Conservation (phyloP, 2,113 vertebrate species). For the Eulemur rufifrons region DNA sequence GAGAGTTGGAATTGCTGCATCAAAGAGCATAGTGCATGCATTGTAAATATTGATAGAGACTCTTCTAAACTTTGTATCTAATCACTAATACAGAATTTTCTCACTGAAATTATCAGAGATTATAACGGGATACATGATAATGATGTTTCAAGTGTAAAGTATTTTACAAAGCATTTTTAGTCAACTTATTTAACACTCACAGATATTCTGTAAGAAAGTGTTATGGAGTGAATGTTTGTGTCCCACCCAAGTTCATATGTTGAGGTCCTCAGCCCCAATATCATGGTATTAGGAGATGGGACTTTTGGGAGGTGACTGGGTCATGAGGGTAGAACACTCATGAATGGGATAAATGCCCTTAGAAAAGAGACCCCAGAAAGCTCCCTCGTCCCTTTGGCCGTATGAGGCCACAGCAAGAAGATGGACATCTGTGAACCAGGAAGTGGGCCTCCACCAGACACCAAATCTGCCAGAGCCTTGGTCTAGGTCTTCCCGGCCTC, state of each 20-base stretch:
- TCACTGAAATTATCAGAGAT: not conserved
- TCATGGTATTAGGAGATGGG: not conserved
- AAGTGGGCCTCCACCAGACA: not conserved
- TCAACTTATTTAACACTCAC: not conserved
- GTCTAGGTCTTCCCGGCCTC: not conserved
- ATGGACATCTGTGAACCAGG: not conserved
- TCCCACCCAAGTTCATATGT: not conserved
- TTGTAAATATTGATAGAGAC: not conserved
- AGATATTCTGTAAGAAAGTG: not conserved
- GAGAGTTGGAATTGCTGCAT: not conserved
- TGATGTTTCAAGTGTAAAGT: not conserved
- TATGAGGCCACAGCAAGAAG: not conserved
- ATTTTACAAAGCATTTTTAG: constrained; percentile 6
- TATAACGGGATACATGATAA: not conserved
- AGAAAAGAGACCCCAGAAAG: not conserved
- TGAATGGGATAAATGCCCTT: not conserved
- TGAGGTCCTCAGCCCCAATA: not conserved
- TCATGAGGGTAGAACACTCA: not conserved
- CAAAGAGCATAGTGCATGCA: not conserved
- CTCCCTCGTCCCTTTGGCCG: not conserved
- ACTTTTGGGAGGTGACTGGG: not conserved
- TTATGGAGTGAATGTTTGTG: not conserved
- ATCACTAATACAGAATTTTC: not conserved
- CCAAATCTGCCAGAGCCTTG: not conserved
- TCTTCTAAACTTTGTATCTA: not conserved